Conservation (phyloP, 2,113 vertebrate genomes). For the Dicaeum eximium region DNA sequence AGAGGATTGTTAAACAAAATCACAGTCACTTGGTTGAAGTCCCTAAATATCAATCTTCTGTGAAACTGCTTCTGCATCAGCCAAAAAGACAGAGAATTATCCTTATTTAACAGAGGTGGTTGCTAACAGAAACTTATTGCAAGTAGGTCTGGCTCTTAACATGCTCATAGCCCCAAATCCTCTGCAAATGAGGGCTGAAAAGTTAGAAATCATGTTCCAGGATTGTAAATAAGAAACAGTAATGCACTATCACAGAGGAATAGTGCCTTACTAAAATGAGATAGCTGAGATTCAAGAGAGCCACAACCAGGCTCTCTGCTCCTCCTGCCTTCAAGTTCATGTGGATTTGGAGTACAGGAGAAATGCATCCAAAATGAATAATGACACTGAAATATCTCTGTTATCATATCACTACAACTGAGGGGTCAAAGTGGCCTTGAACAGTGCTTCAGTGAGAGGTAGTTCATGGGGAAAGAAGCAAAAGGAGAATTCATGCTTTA, state of each 20-base stretch:
- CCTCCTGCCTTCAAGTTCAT: not conserved
- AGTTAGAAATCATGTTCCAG: not conserved
- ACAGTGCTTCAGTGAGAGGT: not conserved
- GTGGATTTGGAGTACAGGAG: not conserved
- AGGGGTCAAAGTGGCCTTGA: not conserved
- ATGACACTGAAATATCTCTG: not conserved
- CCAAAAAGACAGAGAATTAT: not conserved
- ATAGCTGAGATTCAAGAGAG: not conserved
- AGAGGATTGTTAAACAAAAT: not conserved
- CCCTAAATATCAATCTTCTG: not conserved
- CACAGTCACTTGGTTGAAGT: not conserved
- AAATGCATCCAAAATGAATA: not conserved
- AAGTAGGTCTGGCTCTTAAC: not conserved
- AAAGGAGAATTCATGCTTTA: not conserved
- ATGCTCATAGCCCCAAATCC: not conserved
- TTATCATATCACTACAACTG: not conserved
- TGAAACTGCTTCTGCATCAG: not conserved
- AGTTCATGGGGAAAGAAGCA: not conserved
- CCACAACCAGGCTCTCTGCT: not conserved
- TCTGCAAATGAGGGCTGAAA: not conserved
- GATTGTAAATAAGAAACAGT: not conserved
- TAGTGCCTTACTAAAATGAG: not conserved
- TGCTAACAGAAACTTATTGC: not conserved
- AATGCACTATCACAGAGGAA: not conserved
- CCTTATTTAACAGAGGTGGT: not conserved